Base-by-base conservation (phyloP, 2,888 invertebrate species). In the Trachelus iudaicus region DNA sequence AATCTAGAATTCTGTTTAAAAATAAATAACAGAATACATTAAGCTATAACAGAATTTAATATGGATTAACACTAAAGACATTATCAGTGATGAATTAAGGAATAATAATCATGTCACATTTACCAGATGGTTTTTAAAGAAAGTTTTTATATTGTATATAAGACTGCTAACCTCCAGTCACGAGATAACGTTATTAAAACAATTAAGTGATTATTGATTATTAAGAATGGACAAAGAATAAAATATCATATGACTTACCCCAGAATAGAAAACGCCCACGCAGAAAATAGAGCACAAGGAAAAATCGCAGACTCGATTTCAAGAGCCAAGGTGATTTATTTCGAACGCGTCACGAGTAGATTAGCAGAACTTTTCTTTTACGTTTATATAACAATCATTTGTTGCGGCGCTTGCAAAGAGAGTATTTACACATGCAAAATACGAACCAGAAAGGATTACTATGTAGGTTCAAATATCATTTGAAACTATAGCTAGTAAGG, bases 321-420 rank as follows among this genome's bases (percentile, higher is more conserved):
- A 75, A 82, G 76, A 77, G 77, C 77, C 79, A 80, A 82, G 81
- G 82, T 81, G 79, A 80, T 77, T 82, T 81, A 82, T 82, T 81
- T 81, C 77, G 13, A 69, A 76, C 77, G 77, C 74, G 79, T 81
- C 75, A 71, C 31, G 3, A 31, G 31, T 34, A 33, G 71, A 31
- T 33, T 71, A 33, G 13, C 56, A 56, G 71, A 71, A 30, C 33
- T 30, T 71, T 71, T 31, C 71, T 34, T 71, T 71, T 4, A 6
- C 71, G 71, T 71, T 71, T 71, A 71, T 23, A 30, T 71, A 71
- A 71, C 71, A 31, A 71, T 9, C 23, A 56, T 56, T 56, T 23
- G 23, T 56, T 9, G 23, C 56, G 23, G 2, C 9, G 23, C 9
- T 23, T 56, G 1, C 23, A 23, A 56, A 56, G 23, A 23, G 2